Percentiles rank a stretch among this genome's conserved stretches.
Conservation (phyloP, 2,888 invertebrate species). For the Eupsilia transversa region DNA sequence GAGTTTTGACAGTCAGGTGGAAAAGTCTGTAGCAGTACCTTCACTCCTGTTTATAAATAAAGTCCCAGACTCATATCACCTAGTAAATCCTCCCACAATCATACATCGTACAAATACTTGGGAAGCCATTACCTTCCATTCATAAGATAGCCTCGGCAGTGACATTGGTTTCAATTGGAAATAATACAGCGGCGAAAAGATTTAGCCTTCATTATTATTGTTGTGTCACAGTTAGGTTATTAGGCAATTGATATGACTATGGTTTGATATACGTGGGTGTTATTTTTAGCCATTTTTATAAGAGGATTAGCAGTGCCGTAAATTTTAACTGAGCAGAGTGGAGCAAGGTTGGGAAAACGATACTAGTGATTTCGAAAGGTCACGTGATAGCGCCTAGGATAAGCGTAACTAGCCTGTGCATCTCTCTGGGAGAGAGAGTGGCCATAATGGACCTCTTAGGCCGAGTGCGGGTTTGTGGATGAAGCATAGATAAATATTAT, state of each 20-base stretch:
- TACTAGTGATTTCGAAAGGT: not conserved
- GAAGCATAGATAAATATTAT: too few species aligned
- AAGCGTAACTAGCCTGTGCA: too few species aligned
- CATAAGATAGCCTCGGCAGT: conserved; percentile 70
- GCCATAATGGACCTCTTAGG: too few species aligned
- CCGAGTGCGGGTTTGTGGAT: too few species aligned
- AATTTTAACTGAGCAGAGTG: not conserved
- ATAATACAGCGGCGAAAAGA: conserved; percentile 70
- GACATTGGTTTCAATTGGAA: conserved; percentile 77
- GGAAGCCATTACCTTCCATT: conserved; percentile 60
- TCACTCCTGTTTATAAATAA: not conserved
- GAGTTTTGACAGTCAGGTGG: not conserved
- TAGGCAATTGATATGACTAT: conserved; percentile 69
- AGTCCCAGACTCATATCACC: conserved; percentile 7
- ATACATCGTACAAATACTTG: conserved; percentile 32
- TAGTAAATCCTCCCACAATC: conserved; percentile 37
- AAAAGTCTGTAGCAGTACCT: not conserved
- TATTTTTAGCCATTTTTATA: conserved; percentile 29
- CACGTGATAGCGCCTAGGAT: too few species aligned
- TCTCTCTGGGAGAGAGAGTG: too few species aligned
- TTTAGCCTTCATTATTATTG: conserved; percentile 70
- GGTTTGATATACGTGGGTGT: conserved; percentile 35
- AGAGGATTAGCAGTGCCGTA: conserved; percentile 16
- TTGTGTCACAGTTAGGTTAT: conserved; percentile 56
- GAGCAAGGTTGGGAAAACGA: not conserved